Base-by-base conservation (phyloP, 2,888 invertebrate genomes). In the Amaurobius ferox region DNA sequence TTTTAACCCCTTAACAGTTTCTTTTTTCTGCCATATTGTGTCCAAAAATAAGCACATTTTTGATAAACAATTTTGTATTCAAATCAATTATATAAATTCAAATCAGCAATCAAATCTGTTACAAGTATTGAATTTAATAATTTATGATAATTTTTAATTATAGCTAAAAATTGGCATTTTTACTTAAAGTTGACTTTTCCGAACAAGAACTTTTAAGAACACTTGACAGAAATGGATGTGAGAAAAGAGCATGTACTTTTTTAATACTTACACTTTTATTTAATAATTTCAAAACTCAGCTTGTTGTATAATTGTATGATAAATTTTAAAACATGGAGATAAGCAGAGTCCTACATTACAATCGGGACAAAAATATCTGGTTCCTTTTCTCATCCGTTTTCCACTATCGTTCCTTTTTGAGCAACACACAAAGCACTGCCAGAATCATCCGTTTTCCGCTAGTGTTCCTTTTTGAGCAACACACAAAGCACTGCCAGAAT, bases 131-230 rank as follows among this genome's bases (percentile, higher is more conserved):
- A 5, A 68, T 68, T 68, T 40, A 39, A 26, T 35, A 68, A 68
- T 26, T 68, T 68, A 68, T 40, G 0, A 19, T 68, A 68, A 68
- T 9, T 68, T 39, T 68, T 68, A 19, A 39, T 19, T 39, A 19
- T 3, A 68, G 39, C 39, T 11, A 68, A 68, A 68, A 68, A 68
- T 11, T 40, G n/a, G n/a, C 11, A 68, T 23, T 16, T 64, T 64
- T 40, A 68, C 68, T 68, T 68, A 68, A 68, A 68, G 39, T 68
- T 68, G 68, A 40, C 68, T 68, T 68, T 32, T 66, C 68, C 40
- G 68, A 39, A 39, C 23, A 68, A 68, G 16, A 68, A 68, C 68
- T 68, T 39, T 19, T 26, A 68, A 40, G 29, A 68, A 68, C 68
- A 68, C n/a, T 40, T 68, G 39, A 68, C 68, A 68, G 39, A 28